Evolutionary conservation across 1,140 invertebrate genomes (phyloP).

Genomic region (Theocolax elegans): DNA sequence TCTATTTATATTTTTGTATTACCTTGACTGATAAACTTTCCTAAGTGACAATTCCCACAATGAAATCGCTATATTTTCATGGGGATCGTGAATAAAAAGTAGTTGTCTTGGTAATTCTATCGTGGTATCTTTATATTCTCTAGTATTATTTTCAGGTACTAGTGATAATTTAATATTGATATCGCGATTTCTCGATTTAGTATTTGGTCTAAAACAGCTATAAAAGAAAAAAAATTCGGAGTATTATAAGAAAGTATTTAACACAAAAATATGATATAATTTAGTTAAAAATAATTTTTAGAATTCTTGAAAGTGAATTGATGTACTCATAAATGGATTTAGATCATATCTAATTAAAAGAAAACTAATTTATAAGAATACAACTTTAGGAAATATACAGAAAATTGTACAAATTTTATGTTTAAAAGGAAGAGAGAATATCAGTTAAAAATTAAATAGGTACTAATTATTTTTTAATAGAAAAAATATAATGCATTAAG

Average conservation of each 20-base stretch:
- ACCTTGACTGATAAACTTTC: constrained; percentile 56
- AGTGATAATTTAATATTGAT: constrained; percentile 49
- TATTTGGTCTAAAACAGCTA: constrained; percentile 48
- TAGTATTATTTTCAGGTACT: constrained; percentile 34
- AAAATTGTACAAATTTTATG: no score
- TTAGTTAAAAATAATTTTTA: no score
- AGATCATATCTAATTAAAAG: no score
- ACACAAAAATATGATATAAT: no score
- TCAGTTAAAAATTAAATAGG: no score
- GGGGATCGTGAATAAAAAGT: constrained; percentile 48
- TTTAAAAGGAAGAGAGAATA: no score
- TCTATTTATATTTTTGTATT: constrained; percentile 25
- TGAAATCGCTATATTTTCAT: constrained; percentile 50
- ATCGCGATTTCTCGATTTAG: constrained; percentile 7
- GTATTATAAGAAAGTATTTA: no score
- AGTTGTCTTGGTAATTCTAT: constrained; percentile 58
- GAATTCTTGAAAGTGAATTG: no score
- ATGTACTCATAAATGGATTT: no score
- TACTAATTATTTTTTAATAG: neutral
- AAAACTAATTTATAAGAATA: no score
- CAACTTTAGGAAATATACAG: no score
- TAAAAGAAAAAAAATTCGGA: constrained; percentile 15
- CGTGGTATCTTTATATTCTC: constrained; percentile 36
- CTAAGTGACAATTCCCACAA: constrained; percentile 58
- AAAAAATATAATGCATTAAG: constrained; percentile 6